These are phyloP conservation scores for Carettochelys insculpta DNA, from an alignment of 2,113 vertebrate genomes.

Conservation along the genomic window DNA sequence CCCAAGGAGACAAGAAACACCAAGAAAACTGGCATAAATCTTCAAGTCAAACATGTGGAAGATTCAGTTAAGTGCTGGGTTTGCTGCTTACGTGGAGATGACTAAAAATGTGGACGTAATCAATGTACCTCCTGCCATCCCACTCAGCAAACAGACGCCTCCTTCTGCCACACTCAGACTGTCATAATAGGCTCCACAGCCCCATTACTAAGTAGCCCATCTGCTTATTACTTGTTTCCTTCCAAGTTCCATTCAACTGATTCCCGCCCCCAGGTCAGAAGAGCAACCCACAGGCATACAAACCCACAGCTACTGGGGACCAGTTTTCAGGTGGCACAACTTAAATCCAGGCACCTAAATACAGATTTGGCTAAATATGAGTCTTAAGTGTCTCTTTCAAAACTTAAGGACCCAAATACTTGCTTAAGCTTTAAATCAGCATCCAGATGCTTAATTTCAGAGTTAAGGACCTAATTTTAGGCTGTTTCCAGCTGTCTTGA, in stretches of 20 bases:
- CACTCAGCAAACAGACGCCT: neutral
- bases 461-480: constrained; percentile 39
- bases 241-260: neutral
- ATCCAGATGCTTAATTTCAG: constrained; percentile 55
- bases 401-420: constrained; percentile 8
- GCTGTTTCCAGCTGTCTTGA: constrained; percentile 15
- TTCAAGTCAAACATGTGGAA: neutral
- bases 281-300: neutral
- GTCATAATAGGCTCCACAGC: neutral
- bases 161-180: neutral
- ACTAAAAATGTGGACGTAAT: neutral
- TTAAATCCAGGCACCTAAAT: constrained; percentile 25
- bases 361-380: constrained; percentile 55
- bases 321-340: neutral
- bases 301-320: constrained; percentile 21
- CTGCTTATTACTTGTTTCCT: neutral
- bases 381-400: constrained; percentile 47
- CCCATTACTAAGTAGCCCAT: neutral
- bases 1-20: neutral
- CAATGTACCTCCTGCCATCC: constrained; percentile 16
- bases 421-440: constrained; percentile 43
- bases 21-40: neutral
- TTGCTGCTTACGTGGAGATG: neutral
- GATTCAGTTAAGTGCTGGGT: neutral
- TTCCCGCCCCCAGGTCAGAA: constrained; percentile 10